A percentile compares a stretch with the other conserved stretches of the same genome.
phyloP scores from a whole-genome alignment of 1,140 invertebrate species.

The Meloidogyne chitwoodi region DNA sequence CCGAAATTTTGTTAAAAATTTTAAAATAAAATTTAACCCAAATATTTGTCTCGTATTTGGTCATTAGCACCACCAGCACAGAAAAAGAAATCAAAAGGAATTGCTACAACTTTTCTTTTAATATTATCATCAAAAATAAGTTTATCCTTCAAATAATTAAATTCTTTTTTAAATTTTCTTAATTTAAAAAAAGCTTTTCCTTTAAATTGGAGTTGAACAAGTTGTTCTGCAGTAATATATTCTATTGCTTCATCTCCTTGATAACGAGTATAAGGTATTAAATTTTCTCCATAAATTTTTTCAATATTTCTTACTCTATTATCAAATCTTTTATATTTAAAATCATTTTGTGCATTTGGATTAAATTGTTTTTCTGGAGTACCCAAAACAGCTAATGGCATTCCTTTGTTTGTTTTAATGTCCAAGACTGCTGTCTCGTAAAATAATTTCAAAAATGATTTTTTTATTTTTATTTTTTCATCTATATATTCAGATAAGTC shows the following conservation, averaged over 20 bases:
- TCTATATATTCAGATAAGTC: neutral
- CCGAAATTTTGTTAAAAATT: no score
- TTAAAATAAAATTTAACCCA: neutral
- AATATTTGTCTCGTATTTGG: neutral
- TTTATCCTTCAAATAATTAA: neutral
- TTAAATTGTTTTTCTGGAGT: neutral
- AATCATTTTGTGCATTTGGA: neutral
- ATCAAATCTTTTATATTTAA: no score
- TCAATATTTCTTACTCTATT: no score
- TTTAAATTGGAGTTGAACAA: neutral
- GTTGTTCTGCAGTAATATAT: no score
- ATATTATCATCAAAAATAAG: neutral
- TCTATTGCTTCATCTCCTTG: no score
- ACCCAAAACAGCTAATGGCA: neutral
- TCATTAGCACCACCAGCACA: conserved; percentile 10
- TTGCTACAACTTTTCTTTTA: neutral
- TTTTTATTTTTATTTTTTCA: neutral
- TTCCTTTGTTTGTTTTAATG: neutral
- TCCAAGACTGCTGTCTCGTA: neutral
- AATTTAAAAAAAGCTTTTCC: neutral
- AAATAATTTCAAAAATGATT: neutral
- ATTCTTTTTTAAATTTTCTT: neutral
- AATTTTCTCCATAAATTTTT: no score
- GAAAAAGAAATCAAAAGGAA: conserved; percentile 15
- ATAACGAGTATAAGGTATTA: no score